phyloP scores from a whole-genome alignment of 2,888 invertebrate genomes.

The Alloplasta piceator region DNA sequence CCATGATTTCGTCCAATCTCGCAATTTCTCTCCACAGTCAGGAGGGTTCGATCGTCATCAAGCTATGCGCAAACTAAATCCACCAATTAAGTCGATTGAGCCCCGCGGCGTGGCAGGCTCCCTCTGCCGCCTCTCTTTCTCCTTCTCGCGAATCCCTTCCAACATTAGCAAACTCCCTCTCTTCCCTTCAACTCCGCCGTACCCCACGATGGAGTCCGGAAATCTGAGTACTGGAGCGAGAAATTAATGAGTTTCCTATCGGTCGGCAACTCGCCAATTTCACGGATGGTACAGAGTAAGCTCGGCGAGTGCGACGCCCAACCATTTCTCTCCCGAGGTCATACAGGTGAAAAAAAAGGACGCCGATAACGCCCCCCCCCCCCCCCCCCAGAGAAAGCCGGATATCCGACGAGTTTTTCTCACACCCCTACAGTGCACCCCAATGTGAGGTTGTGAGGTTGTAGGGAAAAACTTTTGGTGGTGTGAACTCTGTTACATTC shows the following conservation, averaged over 20 bases:
- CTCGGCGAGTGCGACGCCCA: conserved; percentile 20
- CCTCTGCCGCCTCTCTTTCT: conserved; percentile 13
- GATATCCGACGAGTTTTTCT: conserved; percentile 29
- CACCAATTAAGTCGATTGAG: conserved; percentile 65
- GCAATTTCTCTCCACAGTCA: conserved; percentile 47
- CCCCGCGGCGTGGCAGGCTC: conserved; percentile 18
- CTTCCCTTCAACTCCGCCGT: conserved; percentile 7
- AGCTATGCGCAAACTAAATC: conserved; percentile 61
- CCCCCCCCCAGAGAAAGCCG: background rate
- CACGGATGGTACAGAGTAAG: conserved; percentile 44
- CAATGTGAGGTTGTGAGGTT: background rate
- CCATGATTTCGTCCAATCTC: conserved; percentile 35
- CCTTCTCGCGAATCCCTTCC: conserved; percentile 19
- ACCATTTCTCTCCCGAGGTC: conserved; percentile 15
- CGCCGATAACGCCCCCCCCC: conserved; percentile 2
- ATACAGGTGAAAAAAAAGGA: conserved; percentile 50
- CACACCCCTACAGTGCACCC: conserved; percentile 20
- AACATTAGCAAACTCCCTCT: background rate
- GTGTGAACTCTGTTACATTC: too few relatives aligned
- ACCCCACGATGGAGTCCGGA: conserved; percentile 62
- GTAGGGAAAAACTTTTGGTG: too few relatives aligned
- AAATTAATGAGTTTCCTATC: conserved; percentile 73
- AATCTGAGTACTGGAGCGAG: conserved; percentile 69
- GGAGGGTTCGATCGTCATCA: conserved; percentile 59
- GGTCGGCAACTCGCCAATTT: conserved; percentile 67